Base-by-base conservation (phyloP, 2,888 invertebrate species). In the Ischnus inquisitorius region DNA sequence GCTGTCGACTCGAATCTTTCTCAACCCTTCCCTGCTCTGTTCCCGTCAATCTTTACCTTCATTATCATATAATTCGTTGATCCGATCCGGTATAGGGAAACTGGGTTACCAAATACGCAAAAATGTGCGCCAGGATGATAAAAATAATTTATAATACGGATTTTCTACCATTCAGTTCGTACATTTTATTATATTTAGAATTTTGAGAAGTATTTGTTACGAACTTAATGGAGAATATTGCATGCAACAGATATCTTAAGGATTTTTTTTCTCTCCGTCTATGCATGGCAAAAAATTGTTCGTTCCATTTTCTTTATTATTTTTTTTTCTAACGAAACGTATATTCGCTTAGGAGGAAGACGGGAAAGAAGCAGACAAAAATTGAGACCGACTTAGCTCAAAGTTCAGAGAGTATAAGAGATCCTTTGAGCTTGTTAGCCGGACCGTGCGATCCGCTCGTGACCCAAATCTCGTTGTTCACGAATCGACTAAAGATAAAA, bases 401-500 rank as follows among this genome's bases (percentile, higher is more conserved):
- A n/a, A 41, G 78, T 43, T 12, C n/a, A 19, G 22, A 39, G 67
- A 68, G 39, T 64, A 34, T 34, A 83, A 71, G 28, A 76, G 54
- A 77, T 84, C 77, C 62, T 80, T 74, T 74, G 83, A 77, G 83
- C 72, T 84, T 84, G 83, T 84, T 84, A 80, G 80, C 28, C 22
- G 72, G 62, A 74, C 69, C 60, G 80, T 77, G 72, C 74, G 68
- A 80, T 80, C 57, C 74, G 54, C 76, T 77, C 76, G 76, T 84
- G 80, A 84, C 80, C 83, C 77, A 68, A 74, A 80, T 80, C 80
- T 68, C 77, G 60, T 80, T 74, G 77, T 69, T 62, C 77, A 67
- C 22, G 74, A 80, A 80, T 74, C 72, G 72, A 34, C 48, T 67
- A 62, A 77, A 68, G 62, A 75, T 77, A 67, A 77, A 34, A 84